These are phyloP conservation scores for Ips nitidus DNA, from an alignment of 1,140 invertebrate species.

Conservation along the genomic window DNA sequence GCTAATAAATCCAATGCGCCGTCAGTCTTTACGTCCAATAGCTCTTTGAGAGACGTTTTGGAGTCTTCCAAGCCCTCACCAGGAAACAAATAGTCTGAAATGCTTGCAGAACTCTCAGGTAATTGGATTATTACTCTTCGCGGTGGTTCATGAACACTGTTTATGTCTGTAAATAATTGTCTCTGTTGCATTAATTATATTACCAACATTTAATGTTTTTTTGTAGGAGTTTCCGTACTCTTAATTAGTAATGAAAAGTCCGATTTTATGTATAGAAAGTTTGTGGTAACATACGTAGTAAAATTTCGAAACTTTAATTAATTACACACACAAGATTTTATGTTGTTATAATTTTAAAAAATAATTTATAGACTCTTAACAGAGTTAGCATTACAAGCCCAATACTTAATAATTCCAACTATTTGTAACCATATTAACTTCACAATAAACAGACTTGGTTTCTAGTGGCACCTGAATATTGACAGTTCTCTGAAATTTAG, in stretches of 20 bases:
- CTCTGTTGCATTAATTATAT: not conserved
- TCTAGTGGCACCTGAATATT: too few relatives aligned
- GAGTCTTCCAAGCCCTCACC: slow-evolving; percentile 77
- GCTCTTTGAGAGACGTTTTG: slow-evolving; percentile 69
- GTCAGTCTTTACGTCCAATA: slow-evolving; percentile 71
- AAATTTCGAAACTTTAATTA: too few relatives aligned
- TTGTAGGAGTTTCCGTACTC: not conserved
- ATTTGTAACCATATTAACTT: too few relatives aligned
- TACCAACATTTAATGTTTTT: not conserved
- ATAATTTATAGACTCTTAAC: too few relatives aligned
- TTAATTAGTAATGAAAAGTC: not conserved
- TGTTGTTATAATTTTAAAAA: too few relatives aligned
- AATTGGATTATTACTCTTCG: slow-evolving; percentile 71
- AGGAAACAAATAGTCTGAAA: slow-evolving; percentile 84
- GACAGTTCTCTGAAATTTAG: too few relatives aligned
- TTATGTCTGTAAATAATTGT: slow-evolving; percentile 56
- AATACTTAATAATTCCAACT: too few relatives aligned
- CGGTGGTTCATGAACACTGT: slow-evolving; percentile 77
- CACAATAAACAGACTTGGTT: too few relatives aligned
- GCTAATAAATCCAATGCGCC: slow-evolving; percentile 66
- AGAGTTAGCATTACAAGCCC: too few relatives aligned
- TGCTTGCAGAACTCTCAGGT: slow-evolving; percentile 63
- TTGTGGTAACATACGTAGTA: too few relatives aligned
- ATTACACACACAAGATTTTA: too few relatives aligned
- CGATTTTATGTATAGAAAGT: not conserved